A percentile compares a stretch with the other conserved stretches of the same genome.
phyloP scores from a whole-genome alignment of 2,797 vertebrate species.

The Craterocephalus amniculus region DNA sequence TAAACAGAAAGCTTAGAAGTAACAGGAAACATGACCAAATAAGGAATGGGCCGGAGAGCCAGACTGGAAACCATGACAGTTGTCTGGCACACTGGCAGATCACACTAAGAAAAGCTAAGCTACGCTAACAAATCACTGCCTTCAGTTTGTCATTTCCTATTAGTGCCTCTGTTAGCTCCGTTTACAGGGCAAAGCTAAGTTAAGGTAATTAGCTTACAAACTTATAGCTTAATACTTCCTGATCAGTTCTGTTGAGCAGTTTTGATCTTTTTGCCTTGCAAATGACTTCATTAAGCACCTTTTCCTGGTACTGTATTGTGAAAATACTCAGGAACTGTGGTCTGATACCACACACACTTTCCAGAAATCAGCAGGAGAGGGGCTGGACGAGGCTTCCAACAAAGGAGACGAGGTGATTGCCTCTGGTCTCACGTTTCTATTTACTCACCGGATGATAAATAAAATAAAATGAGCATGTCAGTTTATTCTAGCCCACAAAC shows the following conservation, averaged over 20 bases:
- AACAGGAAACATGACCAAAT: no score
- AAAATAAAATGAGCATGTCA: slow-evolving; percentile 54
- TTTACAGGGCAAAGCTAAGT: no score
- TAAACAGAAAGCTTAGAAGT: no score
- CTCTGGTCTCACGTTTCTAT: slow-evolving; percentile 55
- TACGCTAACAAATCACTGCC: no score
- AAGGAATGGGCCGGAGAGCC: no score
- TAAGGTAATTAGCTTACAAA: no score
- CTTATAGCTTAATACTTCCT: no score
- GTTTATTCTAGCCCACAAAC: slow-evolving; percentile 68
- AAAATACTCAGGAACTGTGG: not conserved
- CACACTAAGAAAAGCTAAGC: no score
- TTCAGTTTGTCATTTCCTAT: no score
- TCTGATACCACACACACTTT: slow-evolving; percentile 19
- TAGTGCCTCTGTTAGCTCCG: no score
- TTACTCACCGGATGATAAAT: slow-evolving; percentile 60
- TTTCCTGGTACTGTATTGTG: not conserved
- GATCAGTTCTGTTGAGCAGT: not conserved
- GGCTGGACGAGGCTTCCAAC: not conserved
- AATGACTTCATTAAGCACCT: not conserved
- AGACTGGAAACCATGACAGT: no score
- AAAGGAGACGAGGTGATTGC: slow-evolving; percentile 11
- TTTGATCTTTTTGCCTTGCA: not conserved
- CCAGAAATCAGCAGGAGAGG: slow-evolving; percentile 1
- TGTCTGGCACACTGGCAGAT: no score